Conservation (phyloP, 2,888 invertebrate species). For the Gymnosoma rotundatum region DNA sequence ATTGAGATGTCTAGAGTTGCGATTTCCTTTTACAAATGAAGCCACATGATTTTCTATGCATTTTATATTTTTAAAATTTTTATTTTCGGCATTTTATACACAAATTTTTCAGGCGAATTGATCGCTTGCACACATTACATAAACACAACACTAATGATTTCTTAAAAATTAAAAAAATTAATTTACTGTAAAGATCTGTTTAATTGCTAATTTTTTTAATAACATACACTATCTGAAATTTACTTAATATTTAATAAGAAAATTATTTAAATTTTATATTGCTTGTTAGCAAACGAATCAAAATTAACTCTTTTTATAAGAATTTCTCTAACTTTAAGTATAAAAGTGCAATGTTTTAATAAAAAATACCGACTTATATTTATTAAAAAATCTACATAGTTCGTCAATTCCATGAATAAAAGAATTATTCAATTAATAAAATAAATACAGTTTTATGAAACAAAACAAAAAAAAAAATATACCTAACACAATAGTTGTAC, state of each 20-base stretch:
- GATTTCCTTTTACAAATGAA: no score
- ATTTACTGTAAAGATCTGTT: not conserved
- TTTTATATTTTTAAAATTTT: no score
- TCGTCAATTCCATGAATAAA: slow-evolving; percentile 63
- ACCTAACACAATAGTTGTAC: slow-evolving; percentile 59
- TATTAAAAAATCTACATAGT: slow-evolving; percentile 39
- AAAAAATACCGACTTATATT: slow-evolving; percentile 24
- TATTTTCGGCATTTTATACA: no score
- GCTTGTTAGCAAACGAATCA: slow-evolving; percentile 38
- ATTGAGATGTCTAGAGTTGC: no score
- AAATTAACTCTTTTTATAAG: slow-evolving; percentile 3
- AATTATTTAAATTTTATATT: not conserved
- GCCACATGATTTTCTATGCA: no score
- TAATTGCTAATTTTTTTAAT: no score
- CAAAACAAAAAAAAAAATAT: slow-evolving; percentile 14
- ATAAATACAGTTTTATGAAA: not conserved
- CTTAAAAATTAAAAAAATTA: no score
- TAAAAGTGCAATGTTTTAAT: slow-evolving; percentile 54
- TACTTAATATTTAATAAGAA: no score
- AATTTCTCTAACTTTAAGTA: slow-evolving; percentile 18
- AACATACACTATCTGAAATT: no score
- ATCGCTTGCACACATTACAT: no score
- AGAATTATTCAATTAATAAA: slow-evolving; percentile 38
- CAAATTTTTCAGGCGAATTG: no score
- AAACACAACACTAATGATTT: no score